Evolutionary conservation across 2,797 vertebrate genomes (phyloP), one percentile per base, ranked within the genome.

Genomic region (Pempheris klunzingeri): DNA sequence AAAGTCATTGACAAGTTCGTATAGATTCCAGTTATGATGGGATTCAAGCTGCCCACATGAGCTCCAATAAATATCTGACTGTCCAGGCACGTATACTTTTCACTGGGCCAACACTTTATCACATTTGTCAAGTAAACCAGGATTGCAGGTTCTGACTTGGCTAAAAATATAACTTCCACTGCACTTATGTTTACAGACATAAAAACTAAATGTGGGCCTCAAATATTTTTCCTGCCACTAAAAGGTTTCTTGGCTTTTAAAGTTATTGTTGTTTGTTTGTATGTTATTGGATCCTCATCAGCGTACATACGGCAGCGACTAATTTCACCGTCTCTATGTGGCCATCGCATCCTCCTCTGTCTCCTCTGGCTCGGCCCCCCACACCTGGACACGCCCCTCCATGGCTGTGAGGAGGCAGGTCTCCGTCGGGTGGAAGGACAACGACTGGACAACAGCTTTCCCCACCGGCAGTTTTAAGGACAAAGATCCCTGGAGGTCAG

Each of bases 381-480:
- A 99, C 60, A 97, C 93, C 67, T 97, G 96, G 60, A 98, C 77
- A 2, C 77, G 87, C 32, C 97, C 96, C 80, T 96, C 96, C 28
- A 92, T 94, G 74, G 97, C 94, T 0, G 96, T 95, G 30, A 98
- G 94, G 66, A 98, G 95, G 72, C 90, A 84, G 66, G 97, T 87
- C 85, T 97, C 95, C 0, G 89, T 85, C 0, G 97, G 98, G 78
- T 98, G 98, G 91, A 96, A 98, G 61, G 96, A 93, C 78, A 99
- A 68, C 0, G 97, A 98, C 83, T 98, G 97, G 30, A 99, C 96
- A 0, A 96, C 96, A 0, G 94, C 86, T 2, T 91, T 94, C 7
- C 97, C 96, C 65, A 99, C 96, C 0, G 93, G 90, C 73, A 99
- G 89, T 68, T 94, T 95, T 85, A 96, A 78, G 0, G 89, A 88